These are phyloP conservation scores for Elanoides forficatus DNA, from an alignment of 2,113 vertebrate genomes.

Conservation along the genomic window DNA sequence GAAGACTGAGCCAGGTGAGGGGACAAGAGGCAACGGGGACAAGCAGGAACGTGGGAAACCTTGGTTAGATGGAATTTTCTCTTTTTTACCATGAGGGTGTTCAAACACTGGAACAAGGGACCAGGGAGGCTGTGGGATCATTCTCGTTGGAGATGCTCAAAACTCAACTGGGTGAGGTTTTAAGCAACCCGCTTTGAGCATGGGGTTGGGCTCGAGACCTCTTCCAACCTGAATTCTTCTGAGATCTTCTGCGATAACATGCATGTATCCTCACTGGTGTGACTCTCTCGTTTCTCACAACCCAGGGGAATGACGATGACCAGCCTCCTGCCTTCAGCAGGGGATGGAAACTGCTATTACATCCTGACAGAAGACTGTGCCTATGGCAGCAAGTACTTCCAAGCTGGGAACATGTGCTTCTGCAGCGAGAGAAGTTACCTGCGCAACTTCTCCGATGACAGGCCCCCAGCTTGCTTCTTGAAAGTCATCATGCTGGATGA, in stretches of 20 bases:
- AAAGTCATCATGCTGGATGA: neutral
- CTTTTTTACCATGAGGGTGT: neutral
- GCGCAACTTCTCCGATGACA: neutral
- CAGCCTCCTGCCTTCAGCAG: neutral
- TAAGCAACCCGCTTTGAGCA: rapidly evolving
- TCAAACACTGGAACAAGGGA: neutral
- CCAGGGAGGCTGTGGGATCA: neutral
- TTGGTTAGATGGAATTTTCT: neutral
- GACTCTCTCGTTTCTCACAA: neutral
- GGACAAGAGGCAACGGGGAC: neutral
- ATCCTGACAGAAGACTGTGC: constrained; percentile 64
- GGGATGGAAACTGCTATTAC: constrained; percentile 56
- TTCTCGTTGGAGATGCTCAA: neutral
- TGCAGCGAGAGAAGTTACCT: neutral
- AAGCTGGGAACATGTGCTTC: constrained; percentile 68
- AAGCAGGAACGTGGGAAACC: neutral
- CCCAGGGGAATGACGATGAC: neutral
- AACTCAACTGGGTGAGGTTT: neutral
- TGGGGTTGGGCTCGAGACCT: rapidly evolving
- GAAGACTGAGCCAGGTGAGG: neutral
- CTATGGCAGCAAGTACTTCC: neutral
- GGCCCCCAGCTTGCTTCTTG: neutral
- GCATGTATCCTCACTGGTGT: rapidly evolving
- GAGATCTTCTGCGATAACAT: rapidly evolving
- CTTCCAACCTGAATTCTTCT: neutral